A percentile compares a stretch with the other conserved stretches of the same genome.
phyloP scores from a whole-genome alignment of 2,888 invertebrate genomes.

The Cephus pulcher region DNA sequence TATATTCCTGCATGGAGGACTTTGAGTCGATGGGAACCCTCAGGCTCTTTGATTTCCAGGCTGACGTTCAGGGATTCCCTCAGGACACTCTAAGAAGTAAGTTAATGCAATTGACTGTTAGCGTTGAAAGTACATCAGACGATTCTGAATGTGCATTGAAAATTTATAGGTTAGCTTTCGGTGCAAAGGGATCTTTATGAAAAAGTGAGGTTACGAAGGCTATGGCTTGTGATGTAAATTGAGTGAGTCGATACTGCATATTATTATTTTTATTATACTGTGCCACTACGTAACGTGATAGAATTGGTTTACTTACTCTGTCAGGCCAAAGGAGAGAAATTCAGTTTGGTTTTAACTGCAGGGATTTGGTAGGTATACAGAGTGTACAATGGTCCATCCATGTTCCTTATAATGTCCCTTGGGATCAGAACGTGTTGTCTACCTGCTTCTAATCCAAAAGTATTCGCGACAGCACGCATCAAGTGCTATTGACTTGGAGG shows the following conservation, averaged over 20 bases:
- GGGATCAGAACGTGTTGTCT: slow-evolving; percentile 36
- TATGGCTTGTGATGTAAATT: not conserved
- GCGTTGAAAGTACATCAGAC: not conserved
- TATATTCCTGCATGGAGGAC: not conserved
- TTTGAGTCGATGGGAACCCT: not conserved
- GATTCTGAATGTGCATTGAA: not conserved
- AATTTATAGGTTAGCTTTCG: not conserved
- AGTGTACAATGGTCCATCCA: slow-evolving; percentile 42
- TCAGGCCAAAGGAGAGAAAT: not conserved
- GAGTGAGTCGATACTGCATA: not conserved
- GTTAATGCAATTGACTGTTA: not conserved
- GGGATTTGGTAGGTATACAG: slow-evolving; percentile 7
- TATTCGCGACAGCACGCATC: slow-evolving; percentile 48
- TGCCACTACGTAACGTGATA: not conserved
- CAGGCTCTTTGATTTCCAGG: not conserved
- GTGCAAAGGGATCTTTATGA: no score
- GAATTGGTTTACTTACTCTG: not conserved
- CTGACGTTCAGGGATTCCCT: not conserved
- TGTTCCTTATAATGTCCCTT: slow-evolving; percentile 42
- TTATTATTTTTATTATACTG: not conserved
- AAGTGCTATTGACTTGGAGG: slow-evolving; percentile 21
- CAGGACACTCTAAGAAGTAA: not conserved
- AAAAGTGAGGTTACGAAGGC: not conserved
- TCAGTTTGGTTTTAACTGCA: not conserved
- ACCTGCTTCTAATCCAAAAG: slow-evolving; percentile 47